phyloP scores from a whole-genome alignment of 1,140 invertebrate species.

The Colletes latitarsis region DNA sequence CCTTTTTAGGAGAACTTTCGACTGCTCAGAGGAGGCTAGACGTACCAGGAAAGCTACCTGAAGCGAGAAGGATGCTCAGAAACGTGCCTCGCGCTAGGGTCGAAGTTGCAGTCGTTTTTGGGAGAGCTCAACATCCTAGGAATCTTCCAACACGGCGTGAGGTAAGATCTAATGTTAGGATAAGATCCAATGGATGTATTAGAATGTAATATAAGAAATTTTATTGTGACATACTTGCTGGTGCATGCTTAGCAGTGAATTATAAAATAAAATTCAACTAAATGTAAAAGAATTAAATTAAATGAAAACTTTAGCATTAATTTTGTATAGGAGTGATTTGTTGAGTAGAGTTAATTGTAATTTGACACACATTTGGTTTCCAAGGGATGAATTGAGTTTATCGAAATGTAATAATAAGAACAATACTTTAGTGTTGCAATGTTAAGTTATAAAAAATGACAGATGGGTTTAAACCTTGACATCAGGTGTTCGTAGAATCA shows the following conservation, averaged over 20 bases:
- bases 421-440: too few relatives aligned
- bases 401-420: too few relatives aligned
- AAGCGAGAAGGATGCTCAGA: not conserved
- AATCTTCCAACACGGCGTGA: accelerated
- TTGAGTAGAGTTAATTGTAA: too few relatives aligned
- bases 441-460: too few relatives aligned
- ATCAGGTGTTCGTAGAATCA: too few relatives aligned
- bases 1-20: not conserved
- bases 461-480: too few relatives aligned
- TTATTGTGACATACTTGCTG: not conserved
- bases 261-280: too few relatives aligned
- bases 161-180: not conserved
- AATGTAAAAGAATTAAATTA: too few relatives aligned
- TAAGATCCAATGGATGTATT: slow-evolving; percentile 1
- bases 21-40: not conserved
- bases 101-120: not conserved
- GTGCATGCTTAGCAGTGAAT: not conserved
- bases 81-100: not conserved
- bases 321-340: too few relatives aligned
- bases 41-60: not conserved
- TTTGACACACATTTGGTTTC: too few relatives aligned
- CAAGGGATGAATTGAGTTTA: too few relatives aligned
- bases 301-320: too few relatives aligned
- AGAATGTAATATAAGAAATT: slow-evolving; percentile 7
- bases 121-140: not conserved